Evolutionary conservation across 30 jellyfish, hydroid and myxozoan genomes (phyloP).

Genomic region (Hydractinia echinata): DNA sequence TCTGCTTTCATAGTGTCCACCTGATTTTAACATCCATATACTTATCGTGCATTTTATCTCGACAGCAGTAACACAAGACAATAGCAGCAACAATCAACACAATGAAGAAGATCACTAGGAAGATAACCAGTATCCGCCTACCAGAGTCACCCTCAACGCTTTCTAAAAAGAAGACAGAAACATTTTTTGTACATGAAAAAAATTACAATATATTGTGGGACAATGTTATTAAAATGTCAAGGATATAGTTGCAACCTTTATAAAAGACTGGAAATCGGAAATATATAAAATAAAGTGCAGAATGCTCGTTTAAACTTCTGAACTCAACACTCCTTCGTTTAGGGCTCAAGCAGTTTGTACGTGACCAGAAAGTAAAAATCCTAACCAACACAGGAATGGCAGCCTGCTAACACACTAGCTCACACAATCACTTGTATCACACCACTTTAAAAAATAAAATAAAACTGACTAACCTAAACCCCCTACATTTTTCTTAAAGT

Average conservation of each 20-base stretch:
- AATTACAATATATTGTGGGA: too few species aligned
- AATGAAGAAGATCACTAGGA: conserved; percentile 38
- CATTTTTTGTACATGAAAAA: too few species aligned
- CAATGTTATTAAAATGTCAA: too few species aligned
- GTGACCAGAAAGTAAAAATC: too few species aligned
- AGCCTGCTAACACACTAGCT: too few species aligned
- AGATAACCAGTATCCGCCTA: neutral
- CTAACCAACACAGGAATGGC: too few species aligned
- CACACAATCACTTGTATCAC: neutral
- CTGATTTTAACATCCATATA: conserved; percentile 44
- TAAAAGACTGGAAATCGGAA: too few species aligned
- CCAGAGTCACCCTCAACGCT: neutral
- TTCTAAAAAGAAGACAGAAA: neutral
- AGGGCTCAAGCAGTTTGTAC: too few species aligned
- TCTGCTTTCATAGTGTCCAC: conserved; percentile 56
- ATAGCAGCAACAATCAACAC: conserved; percentile 25
- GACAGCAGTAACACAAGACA: conserved; percentile 43
- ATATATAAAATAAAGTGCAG: too few species aligned
- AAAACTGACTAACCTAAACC: conserved; percentile 34
- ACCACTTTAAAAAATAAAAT: neutral
- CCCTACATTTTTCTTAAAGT: conserved; percentile 50
- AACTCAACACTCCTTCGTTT: too few species aligned
- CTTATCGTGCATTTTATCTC: conserved; percentile 26
- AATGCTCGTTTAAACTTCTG: too few species aligned
- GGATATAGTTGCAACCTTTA: too few species aligned